A percentile compares a stretch with the other conserved stretches of the same genome.
These are phyloP conservation scores for Ylistrum balloti DNA, from an alignment of 1,140 invertebrate genomes.

Conservation along the genomic window DNA sequence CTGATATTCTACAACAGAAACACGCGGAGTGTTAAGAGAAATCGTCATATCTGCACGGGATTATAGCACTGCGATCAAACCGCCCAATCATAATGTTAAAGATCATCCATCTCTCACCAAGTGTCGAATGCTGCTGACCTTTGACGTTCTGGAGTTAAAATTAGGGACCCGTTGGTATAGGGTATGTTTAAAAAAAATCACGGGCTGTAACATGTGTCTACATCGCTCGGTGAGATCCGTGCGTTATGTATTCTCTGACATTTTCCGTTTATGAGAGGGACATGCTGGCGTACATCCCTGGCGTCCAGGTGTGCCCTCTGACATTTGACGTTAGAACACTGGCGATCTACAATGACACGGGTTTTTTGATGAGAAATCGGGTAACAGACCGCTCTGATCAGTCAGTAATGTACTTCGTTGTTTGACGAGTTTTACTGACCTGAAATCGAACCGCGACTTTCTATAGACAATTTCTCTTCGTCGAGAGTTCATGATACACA, in stretches of 20 bases:
- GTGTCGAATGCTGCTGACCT: background rate
- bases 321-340: background rate
- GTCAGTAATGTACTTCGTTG: background rate
- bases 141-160: background rate
- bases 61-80: background rate
- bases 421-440: background rate
- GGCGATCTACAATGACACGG: background rate
- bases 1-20: background rate
- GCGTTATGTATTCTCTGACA: background rate
- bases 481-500: background rate
- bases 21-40: background rate
- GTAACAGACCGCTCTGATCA: background rate
- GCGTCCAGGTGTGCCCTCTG: background rate
- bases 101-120: conserved; percentile 10
- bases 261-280: background rate
- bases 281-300: background rate
- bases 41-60: background rate
- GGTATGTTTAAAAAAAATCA: background rate
- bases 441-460: background rate
- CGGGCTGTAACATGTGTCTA: background rate
- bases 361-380: background rate
- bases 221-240: background rate
- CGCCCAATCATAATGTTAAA: background rate
- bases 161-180: background rate
- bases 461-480: background rate